Conservation (phyloP, 2,113 vertebrate species). For the Blennius ocellaris region DNA sequence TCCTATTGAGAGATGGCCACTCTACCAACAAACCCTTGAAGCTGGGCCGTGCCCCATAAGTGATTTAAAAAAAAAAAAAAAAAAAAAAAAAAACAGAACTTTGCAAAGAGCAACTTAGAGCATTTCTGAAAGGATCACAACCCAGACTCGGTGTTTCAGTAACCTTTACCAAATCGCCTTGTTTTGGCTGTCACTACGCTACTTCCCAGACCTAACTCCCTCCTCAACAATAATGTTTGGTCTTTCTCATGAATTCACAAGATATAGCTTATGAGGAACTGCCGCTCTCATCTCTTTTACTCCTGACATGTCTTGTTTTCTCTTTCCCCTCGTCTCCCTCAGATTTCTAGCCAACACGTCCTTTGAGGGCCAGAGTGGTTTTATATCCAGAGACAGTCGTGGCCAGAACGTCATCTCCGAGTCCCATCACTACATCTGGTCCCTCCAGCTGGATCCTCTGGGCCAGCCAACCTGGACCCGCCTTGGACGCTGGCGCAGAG, state of each 20-base stretch:
- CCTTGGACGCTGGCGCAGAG: conserved; percentile 73
- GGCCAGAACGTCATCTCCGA: conserved; percentile 85
- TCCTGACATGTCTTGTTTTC: conserved; percentile 3
- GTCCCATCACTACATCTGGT: conserved; percentile 81
- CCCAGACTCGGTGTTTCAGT: background rate
- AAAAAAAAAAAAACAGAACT: too few relatives aligned
- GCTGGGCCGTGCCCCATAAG: too few relatives aligned
- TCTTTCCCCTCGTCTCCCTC: conserved; percentile 48
- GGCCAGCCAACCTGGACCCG: conserved; percentile 93
- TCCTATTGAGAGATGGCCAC: too few relatives aligned
- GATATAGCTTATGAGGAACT: background rate
- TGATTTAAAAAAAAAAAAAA: too few relatives aligned
- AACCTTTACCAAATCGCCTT: background rate
- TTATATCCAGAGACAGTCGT: conserved; percentile 58
- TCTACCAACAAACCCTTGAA: too few relatives aligned
- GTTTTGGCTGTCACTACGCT: background rate
- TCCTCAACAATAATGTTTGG: background rate
- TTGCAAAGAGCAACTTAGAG: too few relatives aligned
- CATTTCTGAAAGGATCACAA: too few relatives aligned
- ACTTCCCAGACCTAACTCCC: background rate
- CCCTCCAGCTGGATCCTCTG: conserved; percentile 91
- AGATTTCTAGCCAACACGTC: conserved; percentile 95
- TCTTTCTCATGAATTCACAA: background rate
- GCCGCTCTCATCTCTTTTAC: background rate
- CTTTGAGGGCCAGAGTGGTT: conserved; percentile 89